Evolutionary conservation across 2,113 vertebrate species (phyloP), one percentile per base, ranked within the genome.

Genomic region (Pogonocichla stellata): DNA sequence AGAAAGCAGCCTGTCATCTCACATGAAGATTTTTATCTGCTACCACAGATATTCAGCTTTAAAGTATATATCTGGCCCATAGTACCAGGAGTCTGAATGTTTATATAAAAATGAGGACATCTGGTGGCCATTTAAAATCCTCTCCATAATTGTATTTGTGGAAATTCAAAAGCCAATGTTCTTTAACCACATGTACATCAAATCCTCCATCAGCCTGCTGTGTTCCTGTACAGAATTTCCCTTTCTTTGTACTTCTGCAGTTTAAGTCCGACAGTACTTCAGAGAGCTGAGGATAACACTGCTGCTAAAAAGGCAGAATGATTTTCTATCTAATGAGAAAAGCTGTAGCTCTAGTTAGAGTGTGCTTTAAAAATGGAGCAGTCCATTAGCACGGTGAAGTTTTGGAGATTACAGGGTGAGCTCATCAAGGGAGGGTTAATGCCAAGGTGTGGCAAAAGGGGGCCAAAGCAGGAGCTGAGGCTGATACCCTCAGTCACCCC

Each of bases 61-160:
- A 28, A 72, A 75, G 8, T n/a, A 14, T 3, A 31, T 42, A 72
- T 60, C 12, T 2, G 10, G 57, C 29, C 48, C 47, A 11, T n/a
- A 43, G 67, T 58, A 58, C 33, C 12, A 24, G 67, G 22, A 40
- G 28, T 51, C 56, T 81, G 60, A 42, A 28, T 48, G 61, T 94
- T 96, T 67, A 2, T 95, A 34, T 81, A 93, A 96, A 94, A 90
- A 75, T 33, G 93, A 81, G 88, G 96, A 94, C 96, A 96, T 93
- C 96, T 97, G 93, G 90, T 92, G 96, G 95, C 85, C 90, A 79
- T 88, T 96, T 92, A 33, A 86, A 94, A 71, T 84, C 47, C 9
- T 77, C 28, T 64, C 48, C 19, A 3, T 42, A 47, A 22, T 1
- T 77, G 50, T 87, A 82, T 75, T 81, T 84, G 65, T 75, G 82